Conservation (phyloP, 2,797 vertebrate species). For the Calcarius lapponicus region DNA sequence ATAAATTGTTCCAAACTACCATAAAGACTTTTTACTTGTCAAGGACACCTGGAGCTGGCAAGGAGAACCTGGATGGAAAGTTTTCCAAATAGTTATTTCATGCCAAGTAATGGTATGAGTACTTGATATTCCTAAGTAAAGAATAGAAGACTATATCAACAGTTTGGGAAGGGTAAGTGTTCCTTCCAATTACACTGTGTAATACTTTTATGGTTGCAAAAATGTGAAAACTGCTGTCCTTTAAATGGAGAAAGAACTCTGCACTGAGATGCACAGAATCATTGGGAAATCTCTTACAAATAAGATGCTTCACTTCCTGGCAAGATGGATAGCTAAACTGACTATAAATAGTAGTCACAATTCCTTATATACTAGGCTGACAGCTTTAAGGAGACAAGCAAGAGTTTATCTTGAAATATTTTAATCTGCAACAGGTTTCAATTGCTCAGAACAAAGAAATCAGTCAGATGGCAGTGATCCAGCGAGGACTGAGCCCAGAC, state of each 20-base stretch:
- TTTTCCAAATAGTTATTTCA: not conserved
- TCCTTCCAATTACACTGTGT: not conserved
- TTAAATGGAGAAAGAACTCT: not conserved
- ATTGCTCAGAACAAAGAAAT: not conserved
- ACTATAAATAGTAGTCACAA: not conserved
- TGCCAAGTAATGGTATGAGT: not conserved
- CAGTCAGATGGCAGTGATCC: not conserved
- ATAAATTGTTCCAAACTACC: not conserved
- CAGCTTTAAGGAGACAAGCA: not conserved
- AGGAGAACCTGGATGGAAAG: not conserved
- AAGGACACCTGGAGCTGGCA: not conserved
- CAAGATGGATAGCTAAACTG: not conserved
- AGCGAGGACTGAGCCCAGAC: rapidly evolving
- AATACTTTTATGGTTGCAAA: not conserved
- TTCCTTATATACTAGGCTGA: not conserved
- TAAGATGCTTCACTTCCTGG: not conserved
- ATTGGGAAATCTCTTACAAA: not conserved
- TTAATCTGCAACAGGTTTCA: not conserved
- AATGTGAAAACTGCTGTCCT: not conserved
- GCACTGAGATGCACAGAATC: not conserved
- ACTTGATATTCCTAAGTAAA: not conserved
- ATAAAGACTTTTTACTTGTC: not conserved
- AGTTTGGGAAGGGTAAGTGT: not conserved
- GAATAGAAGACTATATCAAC: not conserved
- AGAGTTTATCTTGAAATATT: not conserved